Evolutionary conservation across 2,888 invertebrate genomes (phyloP).

Genomic region (Chymomyza amoena): DNA sequence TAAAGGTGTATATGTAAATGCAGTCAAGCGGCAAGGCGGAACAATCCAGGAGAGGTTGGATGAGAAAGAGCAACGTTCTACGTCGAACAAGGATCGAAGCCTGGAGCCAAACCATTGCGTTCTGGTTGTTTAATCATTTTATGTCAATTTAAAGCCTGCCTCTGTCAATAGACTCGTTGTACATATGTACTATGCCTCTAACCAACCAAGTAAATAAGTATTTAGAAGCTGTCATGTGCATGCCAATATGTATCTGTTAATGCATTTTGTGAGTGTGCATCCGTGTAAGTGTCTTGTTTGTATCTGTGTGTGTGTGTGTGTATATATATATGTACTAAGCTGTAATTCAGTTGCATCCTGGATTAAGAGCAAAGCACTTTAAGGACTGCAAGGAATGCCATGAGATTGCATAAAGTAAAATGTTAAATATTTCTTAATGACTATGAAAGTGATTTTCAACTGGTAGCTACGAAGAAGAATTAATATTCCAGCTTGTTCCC

Average conservation of each 20-base stretch:
- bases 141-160: constrained; percentile 28
- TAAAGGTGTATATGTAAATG: constrained; percentile 50
- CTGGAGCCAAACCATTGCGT: not conserved
- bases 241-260: not conserved
- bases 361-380: not conserved
- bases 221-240: not conserved
- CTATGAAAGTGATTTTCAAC: not conserved
- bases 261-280: not conserved
- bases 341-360: constrained; percentile 5
- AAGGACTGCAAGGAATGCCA: not conserved
- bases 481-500: too few species aligned
- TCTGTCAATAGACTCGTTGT: not conserved
- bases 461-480: not conserved
- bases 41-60: not conserved
- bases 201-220: not conserved
- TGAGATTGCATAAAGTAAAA: not conserved
- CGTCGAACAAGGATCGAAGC: not conserved
- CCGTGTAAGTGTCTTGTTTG: not conserved
- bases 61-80: not conserved
- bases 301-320: not conserved
- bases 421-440: not conserved
- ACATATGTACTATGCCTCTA: not conserved
- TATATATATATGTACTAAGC: not conserved
- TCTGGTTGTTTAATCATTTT: constrained; percentile 47
- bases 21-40: constrained; percentile 64